Percentiles rank a stretch among this genome's conserved stretches.
Evolutionary conservation across 2,797 vertebrate genomes (phyloP).

Genomic region (Lemur catta): DNA sequence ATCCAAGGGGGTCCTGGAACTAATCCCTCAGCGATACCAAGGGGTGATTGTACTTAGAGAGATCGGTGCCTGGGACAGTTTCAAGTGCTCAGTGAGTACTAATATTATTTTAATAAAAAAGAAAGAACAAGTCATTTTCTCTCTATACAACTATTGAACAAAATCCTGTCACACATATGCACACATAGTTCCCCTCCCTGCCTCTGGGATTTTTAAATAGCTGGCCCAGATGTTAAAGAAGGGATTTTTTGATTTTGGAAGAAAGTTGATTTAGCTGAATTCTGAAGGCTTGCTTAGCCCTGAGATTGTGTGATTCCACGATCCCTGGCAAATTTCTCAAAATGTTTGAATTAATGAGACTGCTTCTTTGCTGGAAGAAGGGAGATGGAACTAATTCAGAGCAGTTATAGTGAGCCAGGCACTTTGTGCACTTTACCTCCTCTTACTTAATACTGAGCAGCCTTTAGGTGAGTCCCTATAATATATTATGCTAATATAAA

Average conservation of each 20-base stretch:
- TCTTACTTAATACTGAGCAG: background rate
- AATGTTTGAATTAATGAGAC: background rate
- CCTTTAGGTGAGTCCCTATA: background rate
- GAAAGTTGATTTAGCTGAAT: background rate
- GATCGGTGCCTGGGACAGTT: background rate
- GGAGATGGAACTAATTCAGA: background rate
- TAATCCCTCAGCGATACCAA: background rate
- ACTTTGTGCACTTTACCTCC: background rate
- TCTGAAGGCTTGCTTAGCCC: background rate
- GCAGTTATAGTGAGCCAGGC: background rate
- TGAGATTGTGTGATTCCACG: background rate
- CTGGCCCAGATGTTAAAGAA: background rate
- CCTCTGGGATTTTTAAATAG: background rate
- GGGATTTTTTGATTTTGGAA: conserved; percentile 30
- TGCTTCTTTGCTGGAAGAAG: background rate
- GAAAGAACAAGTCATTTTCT: background rate
- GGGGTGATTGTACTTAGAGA: background rate
- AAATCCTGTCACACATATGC: background rate
- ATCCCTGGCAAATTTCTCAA: background rate
- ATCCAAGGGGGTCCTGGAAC: background rate
- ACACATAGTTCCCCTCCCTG: background rate
- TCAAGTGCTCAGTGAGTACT: background rate
- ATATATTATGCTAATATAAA: background rate
- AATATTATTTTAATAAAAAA: background rate
- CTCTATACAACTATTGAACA: background rate